Base-by-base conservation (phyloP, 2,888 invertebrate species). In the Psococerastis gibbosa region DNA sequence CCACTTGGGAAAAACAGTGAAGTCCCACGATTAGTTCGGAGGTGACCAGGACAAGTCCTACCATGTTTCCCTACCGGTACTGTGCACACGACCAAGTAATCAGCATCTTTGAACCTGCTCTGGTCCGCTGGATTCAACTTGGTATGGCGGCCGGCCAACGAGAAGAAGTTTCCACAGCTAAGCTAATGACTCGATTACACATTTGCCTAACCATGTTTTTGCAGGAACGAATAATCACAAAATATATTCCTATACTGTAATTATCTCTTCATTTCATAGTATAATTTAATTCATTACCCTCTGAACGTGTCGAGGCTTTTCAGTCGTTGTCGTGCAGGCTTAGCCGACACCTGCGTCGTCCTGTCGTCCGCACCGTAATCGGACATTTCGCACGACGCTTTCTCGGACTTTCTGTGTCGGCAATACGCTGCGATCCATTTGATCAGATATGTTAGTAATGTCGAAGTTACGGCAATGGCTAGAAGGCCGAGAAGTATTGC, bases 271-370 rank as follows among this genome's bases (percentile, higher is more conserved):
- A n/a, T n/a, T n/a, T n/a, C n/a, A n/a, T n/a, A n/a, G n/a, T n/a
- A n/a, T n/a, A n/a, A n/a, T n/a, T n/a, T n/a, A n/a, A n/a, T n/a
- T n/a, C n/a, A n/a, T 61, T 62, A 82, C 83, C 85, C 85, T 61
- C 85, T 68, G 55, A 85, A 81, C 0, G 78, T 74, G 56, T 85
- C 85, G 43, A 85, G 66, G 1, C 83, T 79, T 47, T 70, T 64
- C 32, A 78, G 59, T 48, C 77, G 62, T 46, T 60, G 60, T 44
- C 59, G 56, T 1, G 69, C 70, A 51, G 70, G 71, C 52, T 71
- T 60, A 35, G 59, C 57, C 42, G 62, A 61, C 52, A 63, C 62
- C 13, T 32, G 22, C 8, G 35, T 38, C 11, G 43, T 3, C 11
- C 18, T 5, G 20, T 17, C 38, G 11, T 38, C 18, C n/a, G 9